Base-by-base conservation (phyloP, 2,888 invertebrate genomes). In the Polydrusus tereticollis region DNA sequence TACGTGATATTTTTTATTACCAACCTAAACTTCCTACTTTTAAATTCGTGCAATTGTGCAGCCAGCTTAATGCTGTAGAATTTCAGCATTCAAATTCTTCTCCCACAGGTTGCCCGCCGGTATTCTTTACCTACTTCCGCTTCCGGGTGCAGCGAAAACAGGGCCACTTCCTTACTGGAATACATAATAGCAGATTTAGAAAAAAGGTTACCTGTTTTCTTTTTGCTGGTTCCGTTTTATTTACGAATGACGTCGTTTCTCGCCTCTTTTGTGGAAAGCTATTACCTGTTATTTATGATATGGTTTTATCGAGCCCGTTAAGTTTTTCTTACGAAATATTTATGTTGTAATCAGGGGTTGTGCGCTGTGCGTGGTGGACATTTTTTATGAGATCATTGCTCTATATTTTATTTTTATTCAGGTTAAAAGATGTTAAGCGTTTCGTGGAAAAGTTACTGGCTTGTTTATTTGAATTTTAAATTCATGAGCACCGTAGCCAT, bases 221-320 rank as follows among this genome's bases (percentile, higher is more conserved):
- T 58, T 59, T 59, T 50, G 29, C 58, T 26, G 47, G 55, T 58
- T 45, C 43, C 38, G 55, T 55, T 67, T 67, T 67, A 67, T 67
- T 67, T 67, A 67, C 20, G 66, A 67, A 67, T 33, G 47, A 50
- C 47, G 62, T 57, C 45, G 41, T 58, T 66, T 66, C 66, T 57
- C 66, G 45, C 67, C 59, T 67, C 67, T 50, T 66, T 67, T 67
- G 67, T 67, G 64, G 59, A 67, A 67, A 58, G 67, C 67, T 67
- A 67, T 67, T 67, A 67, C 59, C 57, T 47, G 62, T 69, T 69
- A 69, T 69, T 69, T 69, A 69, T 55, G 68, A 57, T 65, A 65
- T 57, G 52, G 65, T 65, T 57, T 57, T 65, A 65, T 65, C 65
- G 57, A 26, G 23, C 50, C 38, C 7, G 50, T 65, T 70, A 57